Conservation (phyloP, 2,888 invertebrate species). For the Abrostola triplasia region DNA sequence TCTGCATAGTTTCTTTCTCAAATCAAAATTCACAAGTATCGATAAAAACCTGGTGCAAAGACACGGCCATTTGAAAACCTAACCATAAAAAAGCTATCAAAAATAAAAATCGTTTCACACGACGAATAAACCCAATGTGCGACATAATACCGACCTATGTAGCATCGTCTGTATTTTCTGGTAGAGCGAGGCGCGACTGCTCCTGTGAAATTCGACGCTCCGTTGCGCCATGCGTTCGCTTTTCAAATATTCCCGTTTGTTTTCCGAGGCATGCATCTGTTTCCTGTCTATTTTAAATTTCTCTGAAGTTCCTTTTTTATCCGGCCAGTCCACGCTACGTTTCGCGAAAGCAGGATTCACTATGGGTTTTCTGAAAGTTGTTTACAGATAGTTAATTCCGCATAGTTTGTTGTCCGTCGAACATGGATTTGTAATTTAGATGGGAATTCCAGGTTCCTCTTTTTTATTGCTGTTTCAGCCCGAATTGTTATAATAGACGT, state of each 20-base stretch:
- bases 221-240: slow-evolving; percentile 66
- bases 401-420: slow-evolving; percentile 38
- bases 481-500: too few relatives aligned
- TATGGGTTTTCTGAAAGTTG: slow-evolving; percentile 79
- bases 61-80: slow-evolving; percentile 12
- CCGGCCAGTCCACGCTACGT: slow-evolving; percentile 73
- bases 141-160: slow-evolving; percentile 86
- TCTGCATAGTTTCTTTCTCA: not conserved
- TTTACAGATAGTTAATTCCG: slow-evolving; percentile 55
- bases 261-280: slow-evolving; percentile 80
- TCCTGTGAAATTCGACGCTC: slow-evolving; percentile 88
- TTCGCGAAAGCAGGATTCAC: slow-evolving; percentile 86
- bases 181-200: slow-evolving; percentile 89
- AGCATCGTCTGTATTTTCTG: slow-evolving; percentile 90
- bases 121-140: slow-evolving; percentile 39
- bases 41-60: not conserved
- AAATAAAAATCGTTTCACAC: slow-evolving; percentile 25
- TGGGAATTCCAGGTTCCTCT: slow-evolving; percentile 8
- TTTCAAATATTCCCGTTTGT: slow-evolving; percentile 78
- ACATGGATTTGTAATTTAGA: slow-evolving; percentile 24
- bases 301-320: slow-evolving; percentile 66
- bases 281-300: slow-evolving; percentile 80
- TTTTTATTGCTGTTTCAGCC: not conserved
- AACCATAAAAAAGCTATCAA: slow-evolving; percentile 20
- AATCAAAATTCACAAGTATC: not conserved